phyloP scores from a whole-genome alignment of 2,797 vertebrate species.

The Pseudotriccus pelzelni region DNA sequence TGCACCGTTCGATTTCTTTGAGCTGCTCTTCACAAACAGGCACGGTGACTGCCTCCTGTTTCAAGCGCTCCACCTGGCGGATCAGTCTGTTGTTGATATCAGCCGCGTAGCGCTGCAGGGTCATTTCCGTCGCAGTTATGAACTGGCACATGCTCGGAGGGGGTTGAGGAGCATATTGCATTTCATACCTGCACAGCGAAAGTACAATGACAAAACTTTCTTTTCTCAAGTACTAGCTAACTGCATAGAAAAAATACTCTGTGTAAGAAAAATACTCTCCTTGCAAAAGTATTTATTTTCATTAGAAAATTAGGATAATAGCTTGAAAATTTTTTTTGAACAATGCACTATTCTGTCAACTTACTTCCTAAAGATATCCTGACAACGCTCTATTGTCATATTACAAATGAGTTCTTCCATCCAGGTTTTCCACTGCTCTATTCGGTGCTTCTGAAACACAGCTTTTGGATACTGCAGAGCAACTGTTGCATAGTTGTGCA shows the following conservation, averaged over 20 bases:
- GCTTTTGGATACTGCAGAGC: constrained; percentile 92
- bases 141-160: constrained; percentile 86
- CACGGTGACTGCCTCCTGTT: constrained; percentile 88
- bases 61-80: constrained; percentile 90
- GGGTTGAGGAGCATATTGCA: constrained; percentile 90
- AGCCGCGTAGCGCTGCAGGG: constrained; percentile 88
- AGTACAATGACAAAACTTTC: rapidly evolving
- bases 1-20: constrained; percentile 96
- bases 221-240: background rate
- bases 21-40: constrained; percentile 92
- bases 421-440: constrained; percentile 96
- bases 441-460: constrained; percentile 89
- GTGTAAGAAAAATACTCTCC: background rate
- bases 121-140: constrained; percentile 89
- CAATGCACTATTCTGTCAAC: constrained; percentile 7
- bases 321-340: background rate
- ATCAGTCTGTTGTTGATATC: constrained; percentile 89
- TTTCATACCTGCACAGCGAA: constrained; percentile 83
- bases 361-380: constrained; percentile 92
- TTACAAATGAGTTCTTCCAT: constrained; percentile 92
- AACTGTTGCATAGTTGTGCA: constrained; percentile 97
- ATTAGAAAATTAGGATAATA: background rate
- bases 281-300: background rate
- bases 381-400: constrained; percentile 90
- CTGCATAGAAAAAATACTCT: background rate